These are phyloP conservation scores for Isaurus tuberculatus DNA, from an alignment of 92 coral and sea anemone species.

Conservation along the genomic window DNA sequence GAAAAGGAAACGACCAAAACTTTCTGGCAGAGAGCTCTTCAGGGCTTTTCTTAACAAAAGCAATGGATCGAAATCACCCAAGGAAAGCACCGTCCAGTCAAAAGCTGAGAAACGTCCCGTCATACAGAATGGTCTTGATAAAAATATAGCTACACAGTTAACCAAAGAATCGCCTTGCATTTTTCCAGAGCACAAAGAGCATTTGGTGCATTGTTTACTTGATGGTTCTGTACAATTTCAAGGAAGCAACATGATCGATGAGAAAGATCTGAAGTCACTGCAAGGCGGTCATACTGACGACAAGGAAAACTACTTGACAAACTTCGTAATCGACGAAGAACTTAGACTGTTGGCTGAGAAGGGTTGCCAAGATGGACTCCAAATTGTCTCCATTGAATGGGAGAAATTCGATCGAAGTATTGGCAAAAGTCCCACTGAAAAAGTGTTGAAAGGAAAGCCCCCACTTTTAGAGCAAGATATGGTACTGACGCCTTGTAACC, in stretches of 20 bases:
- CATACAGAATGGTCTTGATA: conserved; percentile 28
- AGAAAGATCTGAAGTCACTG: conserved; percentile 37
- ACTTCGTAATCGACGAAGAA: conserved; percentile 49
- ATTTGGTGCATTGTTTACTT: conserved; percentile 54
- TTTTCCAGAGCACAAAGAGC: conserved; percentile 45
- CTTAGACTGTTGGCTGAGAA: background rate
- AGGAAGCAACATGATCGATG: conserved; percentile 21
- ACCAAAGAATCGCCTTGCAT: conserved; percentile 32
- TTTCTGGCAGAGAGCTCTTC: background rate
- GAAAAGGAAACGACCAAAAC: background rate
- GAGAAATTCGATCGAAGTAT: conserved; percentile 36
- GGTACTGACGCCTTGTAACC: background rate
- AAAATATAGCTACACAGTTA: conserved; percentile 13
- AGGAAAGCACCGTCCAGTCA: conserved; percentile 19
- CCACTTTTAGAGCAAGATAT: background rate
- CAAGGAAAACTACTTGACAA: conserved; percentile 46
- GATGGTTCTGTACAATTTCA: conserved; percentile 46
- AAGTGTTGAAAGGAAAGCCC: background rate
- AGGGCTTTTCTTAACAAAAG: background rate
- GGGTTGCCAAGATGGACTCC: conserved; percentile 3
- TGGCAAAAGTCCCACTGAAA: background rate
- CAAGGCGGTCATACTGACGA: background rate
- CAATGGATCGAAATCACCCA: background rate
- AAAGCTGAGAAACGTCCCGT: background rate
- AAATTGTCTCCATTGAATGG: conserved; percentile 38